Percentiles rank a stretch among this genome's conserved stretches.
phyloP scores from a whole-genome alignment of 2,888 invertebrate species.

The Pterostichus madidus region DNA sequence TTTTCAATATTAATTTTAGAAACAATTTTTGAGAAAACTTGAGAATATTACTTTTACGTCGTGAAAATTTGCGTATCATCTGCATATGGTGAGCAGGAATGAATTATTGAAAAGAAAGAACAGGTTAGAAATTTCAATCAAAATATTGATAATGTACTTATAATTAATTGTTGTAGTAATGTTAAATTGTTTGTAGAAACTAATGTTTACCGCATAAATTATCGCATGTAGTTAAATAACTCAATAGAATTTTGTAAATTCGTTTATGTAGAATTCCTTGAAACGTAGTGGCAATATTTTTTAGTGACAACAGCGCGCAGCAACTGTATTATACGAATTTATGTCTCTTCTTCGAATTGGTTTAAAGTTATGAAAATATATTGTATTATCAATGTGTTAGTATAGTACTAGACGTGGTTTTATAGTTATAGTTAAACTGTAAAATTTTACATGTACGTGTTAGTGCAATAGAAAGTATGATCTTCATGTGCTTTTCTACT shows the following conservation, averaged over 20 bases:
- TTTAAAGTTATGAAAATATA: slow-evolving; percentile 8
- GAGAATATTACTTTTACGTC: too few relatives aligned
- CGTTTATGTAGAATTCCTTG: too few relatives aligned
- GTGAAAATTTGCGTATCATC: too few relatives aligned
- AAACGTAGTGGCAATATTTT: too few relatives aligned
- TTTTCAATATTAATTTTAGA: too few relatives aligned
- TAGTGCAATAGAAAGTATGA: slow-evolving; percentile 60
- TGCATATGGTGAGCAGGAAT: too few relatives aligned
- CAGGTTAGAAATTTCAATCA: background rate
- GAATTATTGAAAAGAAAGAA: background rate
- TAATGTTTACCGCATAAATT: background rate
- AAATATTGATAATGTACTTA: background rate
- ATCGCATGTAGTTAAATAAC: background rate
- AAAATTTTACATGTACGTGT: slow-evolving; percentile 56
- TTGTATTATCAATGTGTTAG: slow-evolving; percentile 21
- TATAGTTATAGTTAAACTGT: slow-evolving; percentile 56
- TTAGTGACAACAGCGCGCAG: background rate
- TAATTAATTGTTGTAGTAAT: background rate
- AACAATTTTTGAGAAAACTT: too few relatives aligned
- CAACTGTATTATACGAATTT: slow-evolving; percentile 3
- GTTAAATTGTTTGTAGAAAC: slow-evolving; percentile 1
- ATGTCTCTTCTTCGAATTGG: slow-evolving; percentile 15
- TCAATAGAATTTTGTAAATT: too few relatives aligned
- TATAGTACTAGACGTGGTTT: background rate
- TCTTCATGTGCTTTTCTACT: slow-evolving; percentile 40